A percentile compares a stretch with the other conserved stretches of the same genome.
Conservation (phyloP, 2,888 invertebrate species). For the Lasioglossum villosulum region DNA sequence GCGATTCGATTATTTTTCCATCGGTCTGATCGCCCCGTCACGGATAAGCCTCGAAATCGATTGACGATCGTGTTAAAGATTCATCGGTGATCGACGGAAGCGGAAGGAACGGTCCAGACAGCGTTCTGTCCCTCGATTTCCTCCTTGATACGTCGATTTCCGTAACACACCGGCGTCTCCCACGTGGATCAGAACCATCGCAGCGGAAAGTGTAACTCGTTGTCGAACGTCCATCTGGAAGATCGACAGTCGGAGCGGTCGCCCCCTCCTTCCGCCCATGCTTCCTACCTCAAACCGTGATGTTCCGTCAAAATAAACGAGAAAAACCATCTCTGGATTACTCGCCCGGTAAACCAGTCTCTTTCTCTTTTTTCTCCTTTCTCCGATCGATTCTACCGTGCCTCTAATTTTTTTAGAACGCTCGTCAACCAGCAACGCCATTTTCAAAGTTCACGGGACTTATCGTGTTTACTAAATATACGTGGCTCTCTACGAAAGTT, state of each 20-base stretch:
- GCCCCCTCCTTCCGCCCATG: constrained; percentile 41
- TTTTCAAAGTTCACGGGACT: background rate
- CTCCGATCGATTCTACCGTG: background rate
- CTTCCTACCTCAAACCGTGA: constrained; percentile 27
- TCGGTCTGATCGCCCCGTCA: constrained; percentile 3
- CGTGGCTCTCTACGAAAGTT: background rate
- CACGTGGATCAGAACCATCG: constrained; percentile 77
- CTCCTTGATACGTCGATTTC: constrained; percentile 61
- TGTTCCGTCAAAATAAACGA: constrained; percentile 45
- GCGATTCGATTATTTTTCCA: constrained; percentile 23
- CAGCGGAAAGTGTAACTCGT: constrained; percentile 80
- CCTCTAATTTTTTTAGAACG: background rate
- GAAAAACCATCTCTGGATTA: constrained; percentile 30
- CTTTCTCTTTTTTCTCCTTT: background rate
- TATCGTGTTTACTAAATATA: background rate
- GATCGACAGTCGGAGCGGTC: constrained; percentile 77
- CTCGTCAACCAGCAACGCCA: background rate
- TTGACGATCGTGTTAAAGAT: constrained; percentile 45
- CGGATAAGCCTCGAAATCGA: constrained; percentile 19
- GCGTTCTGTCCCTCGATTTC: constrained; percentile 43
- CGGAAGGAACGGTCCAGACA: constrained; percentile 28
- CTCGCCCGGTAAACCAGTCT: background rate
- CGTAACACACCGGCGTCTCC: constrained; percentile 72
- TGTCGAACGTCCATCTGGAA: constrained; percentile 78
- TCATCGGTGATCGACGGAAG: constrained; percentile 49